Evolutionary conservation across 2,113 vertebrate genomes (phyloP).

Genomic region (human): GRCh38 chr4:166329501-166330000

Average conservation of each 20-base stretch:
- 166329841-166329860: background rate
- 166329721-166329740: too few species aligned
- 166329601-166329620: background rate
- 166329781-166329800: background rate
- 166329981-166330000: background rate
- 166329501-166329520: background rate
- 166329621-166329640: background rate
- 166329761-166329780: background rate
- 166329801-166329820: background rate
- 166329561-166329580: background rate
- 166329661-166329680: background rate
- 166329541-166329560: background rate
- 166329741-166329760: background rate
- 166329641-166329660: background rate
- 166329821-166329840: background rate
- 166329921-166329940: background rate
- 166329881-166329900: background rate
- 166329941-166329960: background rate
- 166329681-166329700: too few species aligned
- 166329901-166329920: background rate
- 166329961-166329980: background rate
- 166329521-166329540: background rate
- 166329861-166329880: background rate
- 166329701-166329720: too few species aligned
- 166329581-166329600: background rate